Base-by-base conservation (phyloP, 2,888 invertebrate genomes). In the Parelbella ahira region DNA sequence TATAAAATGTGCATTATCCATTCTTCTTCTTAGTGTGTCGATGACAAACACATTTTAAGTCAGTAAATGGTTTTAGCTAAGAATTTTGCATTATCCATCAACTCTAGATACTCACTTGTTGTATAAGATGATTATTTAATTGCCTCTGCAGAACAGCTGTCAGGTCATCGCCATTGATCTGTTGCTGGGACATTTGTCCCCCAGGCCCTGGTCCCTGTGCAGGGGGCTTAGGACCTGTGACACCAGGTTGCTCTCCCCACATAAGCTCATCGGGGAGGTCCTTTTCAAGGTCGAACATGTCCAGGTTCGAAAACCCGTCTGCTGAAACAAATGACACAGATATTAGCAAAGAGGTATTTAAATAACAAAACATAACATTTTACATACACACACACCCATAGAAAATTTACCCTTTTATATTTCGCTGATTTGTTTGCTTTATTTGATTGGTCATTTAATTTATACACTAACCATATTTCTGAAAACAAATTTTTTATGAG, bases 261-360 rank as follows among this genome's bases (percentile, higher is more conserved):
- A 96, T 93, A 55, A 97, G 89, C 81, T 97, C 97, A 86, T 97
- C 96, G 28, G 97, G 97, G 60, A 97, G 91, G 81, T 96, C 94
- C 83, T 96, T 95, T 83, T 97, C 97, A 79, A 97, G 90, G 86
- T 95, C 94, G 77, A 94, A 93, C 91, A 95, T 94, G 72, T 94
- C 93, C 53, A 92, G 91, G 88, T 93, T 94, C 56, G 94, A 93
- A 77, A 93, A 91, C 76, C 93, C 92, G 90, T 94, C n/a, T n/a
- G n/a, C 94, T 65, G 65, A 65, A 76, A 71, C 46, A 74, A 64
- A 25, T 15, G 7, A 7, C 28, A 10, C 6, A 9, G 3, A 11
- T 18, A 25, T 10, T 7, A 20, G 3, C 4, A n/a, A 20, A 11
- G 4, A 20, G 6, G 4, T 20, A 20, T 20, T 20, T 20, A 4